phyloP scores from a whole-genome alignment of 2,888 invertebrate genomes.

The Cantharis lateralis region DNA sequence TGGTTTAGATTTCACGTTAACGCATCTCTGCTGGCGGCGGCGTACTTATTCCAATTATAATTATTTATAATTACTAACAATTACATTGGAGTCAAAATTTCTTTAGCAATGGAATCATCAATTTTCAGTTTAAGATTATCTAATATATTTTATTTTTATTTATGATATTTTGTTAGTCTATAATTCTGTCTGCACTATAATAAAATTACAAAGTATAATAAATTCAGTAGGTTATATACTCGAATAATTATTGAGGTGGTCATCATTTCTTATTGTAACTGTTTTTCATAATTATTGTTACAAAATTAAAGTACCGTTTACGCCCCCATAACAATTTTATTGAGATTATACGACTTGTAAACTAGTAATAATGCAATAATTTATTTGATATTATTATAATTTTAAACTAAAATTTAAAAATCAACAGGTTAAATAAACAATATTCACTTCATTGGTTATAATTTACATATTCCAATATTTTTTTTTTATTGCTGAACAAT shows the following conservation, averaged over 20 bases:
- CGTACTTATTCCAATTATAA: too few relatives aligned
- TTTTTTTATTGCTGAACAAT: too few relatives aligned
- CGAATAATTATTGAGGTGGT: background rate
- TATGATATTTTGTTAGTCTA: constrained; percentile 3
- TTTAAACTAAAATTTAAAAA: too few relatives aligned
- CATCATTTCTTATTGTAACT: background rate
- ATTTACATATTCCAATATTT: too few relatives aligned
- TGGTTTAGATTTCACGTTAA: background rate
- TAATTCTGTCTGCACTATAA: constrained; percentile 13
- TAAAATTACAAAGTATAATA: constrained; percentile 6
- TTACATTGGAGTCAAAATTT: background rate
- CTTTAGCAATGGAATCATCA: background rate
- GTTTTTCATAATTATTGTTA: background rate
- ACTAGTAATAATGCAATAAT: too few relatives aligned
- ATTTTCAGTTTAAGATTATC: background rate
- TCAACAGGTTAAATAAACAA: too few relatives aligned
- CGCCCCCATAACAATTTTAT: background rate
- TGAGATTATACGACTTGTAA: background rate
- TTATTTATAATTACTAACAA: too few relatives aligned
- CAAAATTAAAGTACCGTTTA: background rate
- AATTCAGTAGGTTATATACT: constrained; percentile 4
- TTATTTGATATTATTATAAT: background rate
- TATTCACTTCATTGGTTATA: too few relatives aligned
- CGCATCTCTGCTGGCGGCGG: background rate
- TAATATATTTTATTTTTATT: background rate